These are phyloP conservation scores for Drosophila teissieri DNA, from an alignment of 1,140 invertebrate species.

Conservation along the genomic window DNA sequence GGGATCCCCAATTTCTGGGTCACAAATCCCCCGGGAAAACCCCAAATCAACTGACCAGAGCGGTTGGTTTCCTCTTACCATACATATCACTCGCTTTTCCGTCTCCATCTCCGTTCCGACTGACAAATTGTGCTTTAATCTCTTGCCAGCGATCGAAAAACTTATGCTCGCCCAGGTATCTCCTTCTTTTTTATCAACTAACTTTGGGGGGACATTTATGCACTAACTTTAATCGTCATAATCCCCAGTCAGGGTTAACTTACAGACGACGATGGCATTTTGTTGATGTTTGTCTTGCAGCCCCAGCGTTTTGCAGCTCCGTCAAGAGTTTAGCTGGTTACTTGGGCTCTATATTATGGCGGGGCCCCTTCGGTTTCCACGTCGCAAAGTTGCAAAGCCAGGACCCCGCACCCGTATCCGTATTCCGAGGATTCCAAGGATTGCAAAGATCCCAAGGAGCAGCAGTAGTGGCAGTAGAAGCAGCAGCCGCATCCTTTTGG, in stretches of 20 bases:
- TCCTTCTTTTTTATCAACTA: not conserved
- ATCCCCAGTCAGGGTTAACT: constrained; percentile 23
- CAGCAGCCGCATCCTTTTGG: constrained; percentile 19
- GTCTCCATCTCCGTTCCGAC: not conserved
- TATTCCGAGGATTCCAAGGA: constrained; percentile 21
- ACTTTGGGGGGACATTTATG: constrained; percentile 7
- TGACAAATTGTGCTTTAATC: constrained; percentile 24
- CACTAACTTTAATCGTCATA: constrained; percentile 44
- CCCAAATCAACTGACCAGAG: constrained; percentile 31
- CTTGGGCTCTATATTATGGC: constrained; percentile 34
- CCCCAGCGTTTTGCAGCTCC: constrained; percentile 7
- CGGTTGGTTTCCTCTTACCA: not conserved
- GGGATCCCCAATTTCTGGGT: not conserved
- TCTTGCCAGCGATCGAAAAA: constrained; percentile 12
- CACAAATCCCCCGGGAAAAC: not conserved
- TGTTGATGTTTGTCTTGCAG: constrained; percentile 39
- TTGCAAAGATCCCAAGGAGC: constrained; percentile 18
- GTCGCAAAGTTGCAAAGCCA: constrained; percentile 47
- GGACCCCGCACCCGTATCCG: constrained; percentile 8
- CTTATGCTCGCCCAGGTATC: constrained; percentile 5
- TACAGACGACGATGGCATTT: constrained; percentile 2
- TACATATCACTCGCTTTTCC: too few relatives aligned
- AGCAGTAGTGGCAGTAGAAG: not conserved
- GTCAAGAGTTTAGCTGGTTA: constrained; percentile 40
- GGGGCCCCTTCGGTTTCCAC: constrained; percentile 10